These are phyloP conservation scores for Formica exsecta DNA, from an alignment of 1,140 invertebrate genomes.

Conservation along the genomic window DNA sequence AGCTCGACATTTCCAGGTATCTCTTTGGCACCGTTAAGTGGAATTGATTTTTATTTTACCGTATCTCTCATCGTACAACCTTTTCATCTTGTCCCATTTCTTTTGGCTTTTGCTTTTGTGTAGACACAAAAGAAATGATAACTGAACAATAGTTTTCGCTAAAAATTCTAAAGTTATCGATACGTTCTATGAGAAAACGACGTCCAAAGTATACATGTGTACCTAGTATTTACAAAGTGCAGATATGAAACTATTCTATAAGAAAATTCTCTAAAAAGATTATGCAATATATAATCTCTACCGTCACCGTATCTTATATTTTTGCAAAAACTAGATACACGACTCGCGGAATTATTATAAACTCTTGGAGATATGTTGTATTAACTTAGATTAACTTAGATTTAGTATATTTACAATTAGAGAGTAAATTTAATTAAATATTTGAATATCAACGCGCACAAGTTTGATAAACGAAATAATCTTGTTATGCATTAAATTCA, in stretches of 20 bases:
- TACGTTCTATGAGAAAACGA: background rate
- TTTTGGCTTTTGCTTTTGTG: background rate
- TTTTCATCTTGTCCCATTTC: conserved; percentile 30
- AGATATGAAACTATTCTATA: no score
- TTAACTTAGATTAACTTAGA: conserved; percentile 37
- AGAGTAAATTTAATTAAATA: conserved; percentile 42
- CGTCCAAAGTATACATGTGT: background rate
- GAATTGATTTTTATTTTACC: conserved; percentile 45
- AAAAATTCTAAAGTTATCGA: conserved; percentile 20
- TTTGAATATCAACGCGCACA: conserved; percentile 8
- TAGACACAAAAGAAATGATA: background rate
- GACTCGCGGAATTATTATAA: conserved; percentile 31
- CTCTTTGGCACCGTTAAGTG: conserved; percentile 28
- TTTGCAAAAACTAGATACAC: background rate
- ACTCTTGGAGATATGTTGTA: background rate
- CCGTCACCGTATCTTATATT: background rate
- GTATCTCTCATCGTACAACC: background rate
- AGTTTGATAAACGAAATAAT: conserved; percentile 3
- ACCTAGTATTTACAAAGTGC: background rate
- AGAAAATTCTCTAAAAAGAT: no score
- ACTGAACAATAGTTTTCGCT: background rate
- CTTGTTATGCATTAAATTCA: background rate
- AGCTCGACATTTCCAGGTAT: conserved; percentile 37
- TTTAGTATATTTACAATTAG: conserved; percentile 43
- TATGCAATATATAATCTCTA: background rate